Evolutionary conservation across 2,113 vertebrate species (phyloP).

Genomic region (Ginglymostoma cirratum): DNA sequence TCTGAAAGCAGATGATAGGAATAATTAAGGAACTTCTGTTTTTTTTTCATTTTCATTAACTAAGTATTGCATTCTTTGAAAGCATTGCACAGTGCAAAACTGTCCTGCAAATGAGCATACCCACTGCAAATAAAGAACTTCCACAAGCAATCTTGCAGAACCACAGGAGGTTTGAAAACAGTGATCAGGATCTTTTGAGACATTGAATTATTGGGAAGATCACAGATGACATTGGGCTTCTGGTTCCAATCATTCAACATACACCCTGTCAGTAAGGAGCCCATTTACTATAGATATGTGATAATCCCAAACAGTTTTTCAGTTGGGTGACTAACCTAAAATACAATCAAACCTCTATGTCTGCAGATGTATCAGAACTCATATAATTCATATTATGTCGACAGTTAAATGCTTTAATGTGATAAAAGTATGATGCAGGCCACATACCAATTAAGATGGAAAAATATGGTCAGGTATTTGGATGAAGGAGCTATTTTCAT

Average conservation of each 20-base stretch:
- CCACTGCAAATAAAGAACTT: background rate
- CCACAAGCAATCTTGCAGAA: background rate
- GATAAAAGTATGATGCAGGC: slow-evolving; percentile 55
- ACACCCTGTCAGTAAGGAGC: slow-evolving; percentile 34
- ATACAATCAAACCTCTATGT: slow-evolving; percentile 12
- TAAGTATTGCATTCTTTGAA: background rate
- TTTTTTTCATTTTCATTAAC: background rate
- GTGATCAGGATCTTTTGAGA: background rate
- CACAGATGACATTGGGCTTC: slow-evolving; percentile 27
- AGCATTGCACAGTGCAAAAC: background rate
- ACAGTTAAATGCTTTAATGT: slow-evolving; percentile 42
- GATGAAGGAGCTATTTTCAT: slow-evolving; percentile 56
- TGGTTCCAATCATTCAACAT: slow-evolving; percentile 31
- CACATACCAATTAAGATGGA: slow-evolving; percentile 59
- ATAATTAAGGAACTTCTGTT: background rate
- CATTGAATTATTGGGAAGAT: slow-evolving; percentile 32
- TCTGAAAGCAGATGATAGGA: background rate
- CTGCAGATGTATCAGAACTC: slow-evolving; percentile 6
- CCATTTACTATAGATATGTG: slow-evolving; percentile 19
- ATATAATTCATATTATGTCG: slow-evolving; percentile 22
- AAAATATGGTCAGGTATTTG: slow-evolving; percentile 57
- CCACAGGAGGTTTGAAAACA: slow-evolving; percentile 20
- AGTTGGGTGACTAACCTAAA: background rate
- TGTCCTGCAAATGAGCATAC: background rate
- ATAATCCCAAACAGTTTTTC: background rate